These are phyloP conservation scores for Molossus molossus DNA, from an alignment of 2,797 vertebrate species.

Conservation along the genomic window DNA sequence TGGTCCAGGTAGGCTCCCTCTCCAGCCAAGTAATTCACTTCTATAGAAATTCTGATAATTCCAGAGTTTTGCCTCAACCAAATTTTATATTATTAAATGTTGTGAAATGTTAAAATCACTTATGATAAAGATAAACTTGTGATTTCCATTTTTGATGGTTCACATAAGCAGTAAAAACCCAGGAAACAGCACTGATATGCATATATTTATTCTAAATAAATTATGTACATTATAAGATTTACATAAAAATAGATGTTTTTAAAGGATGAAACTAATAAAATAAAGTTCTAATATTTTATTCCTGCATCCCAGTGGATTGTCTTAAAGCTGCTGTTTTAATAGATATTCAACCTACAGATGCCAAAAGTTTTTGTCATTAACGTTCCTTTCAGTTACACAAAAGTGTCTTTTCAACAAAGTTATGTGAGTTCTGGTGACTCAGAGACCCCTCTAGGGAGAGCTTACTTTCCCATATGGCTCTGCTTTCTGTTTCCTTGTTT, in stretches of 20 bases:
- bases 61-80: not conserved
- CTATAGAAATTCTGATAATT: conserved; percentile 23
- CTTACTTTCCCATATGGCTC: conserved; percentile 4
- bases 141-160: conserved; percentile 12
- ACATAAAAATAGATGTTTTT: not conserved
- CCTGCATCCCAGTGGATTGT: not conserved
- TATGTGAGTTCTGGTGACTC: not conserved
- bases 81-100: conserved; percentile 32
- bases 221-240: conserved; percentile 8
- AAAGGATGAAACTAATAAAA: conserved; percentile 22
- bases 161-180: not conserved
- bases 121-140: conserved; percentile 7
- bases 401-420: not conserved
- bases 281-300: conserved; percentile 58
- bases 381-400: conserved; percentile 18
- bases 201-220: conserved; percentile 9
- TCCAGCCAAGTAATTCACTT: not conserved
- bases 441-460: not conserved
- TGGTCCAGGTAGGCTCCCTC: not conserved
- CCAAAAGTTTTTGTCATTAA: conserved; percentile 3
- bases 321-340: conserved; percentile 57
- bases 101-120: conserved; percentile 12
- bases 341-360: not conserved
- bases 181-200: not conserved
- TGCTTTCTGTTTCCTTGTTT: conserved; percentile 54